Base-by-base conservation (phyloP, 2,888 invertebrate genomes). In the Lasioglossum oenotherae region DNA sequence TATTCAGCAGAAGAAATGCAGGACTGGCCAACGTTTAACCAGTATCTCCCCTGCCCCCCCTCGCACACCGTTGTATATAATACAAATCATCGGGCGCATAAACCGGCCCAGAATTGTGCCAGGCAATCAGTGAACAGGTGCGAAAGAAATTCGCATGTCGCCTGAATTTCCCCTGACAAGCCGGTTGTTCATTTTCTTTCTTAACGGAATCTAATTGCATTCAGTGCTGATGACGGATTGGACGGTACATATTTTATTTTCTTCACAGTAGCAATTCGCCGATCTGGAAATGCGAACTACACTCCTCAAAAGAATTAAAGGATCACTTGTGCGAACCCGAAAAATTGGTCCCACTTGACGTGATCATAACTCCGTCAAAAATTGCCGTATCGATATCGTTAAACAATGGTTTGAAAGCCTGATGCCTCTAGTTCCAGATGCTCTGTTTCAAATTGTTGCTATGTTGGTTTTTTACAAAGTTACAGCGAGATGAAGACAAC, bases 1-100 rank as follows among this genome's bases (percentile, higher is more conserved):
- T 85, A 86, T 88, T 85, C 86, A 83, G 14, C 49, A 27, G 79
- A 78, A 89, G 84, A 90, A 88, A 67, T 81, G 76, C 73, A 67
- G 46, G 85, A 85, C 82, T 79, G 74, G 80, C 72, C 78, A 86
- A 78, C 81, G 73, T 88, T 88, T 88, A 85, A 86, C 83, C 79
- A 44, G 76, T 77, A 71, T 71, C 31, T 38, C 14, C n/a, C 38
- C 57, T 41, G 1, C 38, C 57, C n/a, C 31, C 38, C 31, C 38
- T 38, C 75, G 23, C 23, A 2, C 31, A 35, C 23, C 35, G 46
- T 77, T 81, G 74, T 84, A 84, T 81, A 78, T 46, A 71, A 78
- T 80, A 89, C 81, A 84, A 83, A 88, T 86, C 82, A 83, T 82
- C 57, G 60, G 41, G 14, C 69, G 74, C 74, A 71, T 87, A 73